Base-by-base conservation (phyloP, 1,140 invertebrate species). In the Zaprionus tsacasi region DNA sequence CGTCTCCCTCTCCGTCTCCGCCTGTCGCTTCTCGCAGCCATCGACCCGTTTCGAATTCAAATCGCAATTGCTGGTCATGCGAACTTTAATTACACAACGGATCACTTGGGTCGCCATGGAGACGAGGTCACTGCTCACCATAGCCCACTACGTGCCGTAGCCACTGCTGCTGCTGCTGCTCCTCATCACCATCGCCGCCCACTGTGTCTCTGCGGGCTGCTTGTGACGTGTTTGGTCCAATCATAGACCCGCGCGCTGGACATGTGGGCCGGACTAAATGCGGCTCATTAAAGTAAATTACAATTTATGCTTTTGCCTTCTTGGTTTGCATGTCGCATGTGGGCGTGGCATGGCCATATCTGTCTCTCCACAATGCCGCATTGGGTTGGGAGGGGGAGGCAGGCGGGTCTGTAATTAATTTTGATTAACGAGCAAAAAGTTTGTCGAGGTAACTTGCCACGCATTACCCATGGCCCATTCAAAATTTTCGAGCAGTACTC, bases 261-360 rank as follows among this genome's bases (percentile, higher is more conserved):
- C 71, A 70, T 65, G 69, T 82, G 69, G 77, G 70, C 57, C 48
- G 73, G 70, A 71, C 78, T 89, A 83, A 88, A 83, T 83, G 83
- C 50, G 48, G 78, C 85, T 89, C 81, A 89, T 89, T 89, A 89
- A 88, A 89, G 81, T 79, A 89, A 89, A 88, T 88, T 88, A 88
- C 81, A 83, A 89, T 88, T 83, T 79, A 72, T 76, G 78, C 56
- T 70, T 79, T 57, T 70, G 66, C 25, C 50, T 45, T 77, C 76
- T 83, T 83, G 68, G 74, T 89, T 89, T 89, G 85, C 85, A 89
- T 89, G 85, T 89, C 85, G 75, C 81, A 74, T 79, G 67, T 70
- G 81, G 85, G 85, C 85, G 85, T 83, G 83, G 67, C 79, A 68
- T 11, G 57, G 21, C 36, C 57, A 60, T 65, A 30, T 59, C 60